These are phyloP conservation scores for Montipora efflorescens DNA, from an alignment of 64 coral and sea anemone species.

Conservation along the genomic window DNA sequence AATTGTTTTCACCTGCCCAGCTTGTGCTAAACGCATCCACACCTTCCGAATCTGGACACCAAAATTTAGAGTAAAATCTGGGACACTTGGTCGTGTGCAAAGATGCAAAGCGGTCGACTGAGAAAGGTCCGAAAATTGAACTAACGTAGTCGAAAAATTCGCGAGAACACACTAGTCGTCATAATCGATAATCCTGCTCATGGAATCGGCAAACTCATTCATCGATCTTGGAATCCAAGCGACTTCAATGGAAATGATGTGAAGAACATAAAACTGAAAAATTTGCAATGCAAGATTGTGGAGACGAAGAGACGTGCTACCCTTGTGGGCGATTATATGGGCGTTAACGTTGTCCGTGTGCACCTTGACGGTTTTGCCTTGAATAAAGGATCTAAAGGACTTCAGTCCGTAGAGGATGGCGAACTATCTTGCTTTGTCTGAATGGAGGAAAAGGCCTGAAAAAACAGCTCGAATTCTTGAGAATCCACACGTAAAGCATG, in stretches of 20 bases:
- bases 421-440: conserved; percentile 38
- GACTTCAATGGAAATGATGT: conserved; percentile 52
- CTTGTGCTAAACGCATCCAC: conserved; percentile 28
- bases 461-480: conserved; percentile 39
- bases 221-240: conserved; percentile 52
- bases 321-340: conserved; percentile 30
- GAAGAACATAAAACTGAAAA: conserved; percentile 38
- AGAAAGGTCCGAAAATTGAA: too few species aligned
- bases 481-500: conserved; percentile 35
- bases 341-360: conserved; percentile 57
- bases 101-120: too few species aligned
- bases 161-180: conserved; percentile 42
- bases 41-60: conserved; percentile 43
- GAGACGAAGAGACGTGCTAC: conserved; percentile 58
- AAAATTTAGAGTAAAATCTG: conserved; percentile 39
- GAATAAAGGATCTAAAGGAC: conserved; percentile 34
- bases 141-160: conserved; percentile 8
- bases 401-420: conserved; percentile 57
- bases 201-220: conserved; percentile 55
- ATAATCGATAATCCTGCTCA: conserved; percentile 66
- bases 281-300: conserved; percentile 54
- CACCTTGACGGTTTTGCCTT: conserved; percentile 46
- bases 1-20: conserved; percentile 49
- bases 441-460: conserved; percentile 41
- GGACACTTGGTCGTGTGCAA: too few species aligned